These are phyloP conservation scores for Tuberolachnus salignus DNA, from an alignment of 2,888 invertebrate species.

Conservation along the genomic window DNA sequence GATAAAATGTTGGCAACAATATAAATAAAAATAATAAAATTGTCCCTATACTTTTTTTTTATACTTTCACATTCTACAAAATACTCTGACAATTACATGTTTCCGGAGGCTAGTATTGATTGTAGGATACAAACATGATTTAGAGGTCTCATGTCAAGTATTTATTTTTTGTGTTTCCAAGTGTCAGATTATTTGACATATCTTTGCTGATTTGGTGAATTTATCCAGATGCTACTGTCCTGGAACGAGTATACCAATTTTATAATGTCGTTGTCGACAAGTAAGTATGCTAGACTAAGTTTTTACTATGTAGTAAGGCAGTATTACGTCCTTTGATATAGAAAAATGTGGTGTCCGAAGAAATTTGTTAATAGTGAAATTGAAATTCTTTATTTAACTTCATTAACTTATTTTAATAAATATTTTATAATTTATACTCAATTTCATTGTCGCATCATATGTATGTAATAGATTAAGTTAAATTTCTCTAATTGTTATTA, in stretches of 20 bases:
- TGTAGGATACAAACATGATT: conserved; percentile 48
- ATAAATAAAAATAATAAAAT: conserved; percentile 23
- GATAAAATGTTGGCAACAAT: conserved; percentile 1
- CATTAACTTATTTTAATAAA: neutral
- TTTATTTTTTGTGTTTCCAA: conserved; percentile 56
- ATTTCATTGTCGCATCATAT: conserved; percentile 37
- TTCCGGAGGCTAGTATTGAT: conserved; percentile 56
- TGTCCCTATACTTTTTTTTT: conserved; percentile 22
- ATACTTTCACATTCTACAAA: conserved; percentile 52
- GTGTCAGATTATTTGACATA: conserved; percentile 60
- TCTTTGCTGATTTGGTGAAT: conserved; percentile 60
- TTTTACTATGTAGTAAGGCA: conserved; percentile 5
- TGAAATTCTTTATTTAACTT: conserved; percentile 6
- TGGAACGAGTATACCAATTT: conserved; percentile 25
- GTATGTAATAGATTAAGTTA: conserved; percentile 21
- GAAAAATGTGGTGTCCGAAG: neutral
- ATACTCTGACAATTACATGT: conserved; percentile 51
- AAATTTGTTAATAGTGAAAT: conserved; percentile 51
- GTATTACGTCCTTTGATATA: neutral
- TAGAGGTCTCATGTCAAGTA: conserved; percentile 55
- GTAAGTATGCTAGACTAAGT: conserved; percentile 46
- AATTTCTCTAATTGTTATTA: conserved; percentile 2
- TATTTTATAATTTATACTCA: neutral
- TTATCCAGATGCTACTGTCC: conserved; percentile 42
- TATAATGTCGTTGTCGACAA: conserved; percentile 36